Base-by-base conservation (phyloP, 2,113 vertebrate species). In the Enhydra lutris region DNA sequence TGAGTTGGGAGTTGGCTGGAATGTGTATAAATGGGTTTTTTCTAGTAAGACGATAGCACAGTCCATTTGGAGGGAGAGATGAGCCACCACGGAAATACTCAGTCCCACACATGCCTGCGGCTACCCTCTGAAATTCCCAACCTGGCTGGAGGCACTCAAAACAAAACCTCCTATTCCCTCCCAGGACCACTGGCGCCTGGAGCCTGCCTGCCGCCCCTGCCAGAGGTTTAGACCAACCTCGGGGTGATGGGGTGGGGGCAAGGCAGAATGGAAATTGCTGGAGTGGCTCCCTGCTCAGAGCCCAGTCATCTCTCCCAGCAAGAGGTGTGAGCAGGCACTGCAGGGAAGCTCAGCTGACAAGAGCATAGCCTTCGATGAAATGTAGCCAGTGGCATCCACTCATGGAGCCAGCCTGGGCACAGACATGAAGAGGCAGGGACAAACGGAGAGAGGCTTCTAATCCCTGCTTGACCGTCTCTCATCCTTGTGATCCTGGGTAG, bases 1-100 rank as follows among this genome's bases (percentile, higher is more conserved):
- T 94, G 73, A 97, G 81, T 78, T 97, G 95, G 96, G 96, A 98
- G 97, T 97, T 98, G 98, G 91, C 97, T 98, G 97, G 98, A 98
- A 98, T 97, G 96, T 83, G 83, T 96, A 95, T 96, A 98, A 97
- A 96, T 14, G 42, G 39, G 90, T 91, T 95, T 97, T 97, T 69
- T 74, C 95, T 23, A 73, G 94, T 90, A 96, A 98, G 94, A 97
- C 29, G 97, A 98, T 97, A 98, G n/a, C 97, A 80, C 93, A 79
- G 74, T 91, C 93, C 98, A 82, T 87, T 97, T 96, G 97, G 96
- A 98, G 94, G 86, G 69, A 97, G 93, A 98, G 91, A 98, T 96
- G 96, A 98, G 86, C 89, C 97, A 97, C 96, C 95, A 81, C 1
- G 15, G 97, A 98, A 98, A 97, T 98, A 98, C 76, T 93, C 92